These are phyloP conservation scores for Channa argus DNA, from an alignment of 2,113 vertebrate species.

Conservation along the genomic window DNA sequence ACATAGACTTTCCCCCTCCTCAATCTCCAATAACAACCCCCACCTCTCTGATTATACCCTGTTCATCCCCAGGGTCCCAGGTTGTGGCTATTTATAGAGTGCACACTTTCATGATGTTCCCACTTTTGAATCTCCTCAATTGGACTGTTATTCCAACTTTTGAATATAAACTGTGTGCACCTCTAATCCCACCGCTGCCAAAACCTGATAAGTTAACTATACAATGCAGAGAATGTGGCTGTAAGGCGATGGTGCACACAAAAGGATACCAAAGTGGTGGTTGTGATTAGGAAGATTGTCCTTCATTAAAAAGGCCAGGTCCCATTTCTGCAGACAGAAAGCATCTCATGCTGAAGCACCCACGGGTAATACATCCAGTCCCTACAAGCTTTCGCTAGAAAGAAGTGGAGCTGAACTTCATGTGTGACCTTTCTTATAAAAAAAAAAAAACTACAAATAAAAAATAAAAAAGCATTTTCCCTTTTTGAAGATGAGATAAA, in stretches of 20 bases:
- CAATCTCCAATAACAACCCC: constrained; percentile 25
- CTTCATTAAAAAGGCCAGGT: constrained; percentile 2
- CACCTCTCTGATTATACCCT: constrained; percentile 19
- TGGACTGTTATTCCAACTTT: constrained; percentile 56
- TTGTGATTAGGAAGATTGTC: neutral
- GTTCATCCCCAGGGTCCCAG: constrained; percentile 46
- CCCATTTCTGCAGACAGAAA: neutral
- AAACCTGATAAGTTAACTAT: constrained; percentile 15
- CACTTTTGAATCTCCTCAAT: constrained; percentile 30
- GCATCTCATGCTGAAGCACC: no score
- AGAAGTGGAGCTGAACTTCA: neutral
- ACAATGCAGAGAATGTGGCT: constrained; percentile 36
- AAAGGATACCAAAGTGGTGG: constrained; percentile 17
- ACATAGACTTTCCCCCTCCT: constrained; percentile 2
- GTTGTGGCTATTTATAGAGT: constrained; percentile 50
- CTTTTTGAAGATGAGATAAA: no score
- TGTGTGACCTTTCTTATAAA: no score
- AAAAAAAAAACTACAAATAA: no score
- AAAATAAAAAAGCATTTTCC: no score
- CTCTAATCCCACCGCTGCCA: constrained; percentile 28
- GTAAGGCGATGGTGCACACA: constrained; percentile 37
- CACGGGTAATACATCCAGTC: neutral
- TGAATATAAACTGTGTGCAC: constrained; percentile 17
- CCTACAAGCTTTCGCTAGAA: neutral
- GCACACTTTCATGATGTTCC: constrained; percentile 16